Conservation (phyloP, 1,140 invertebrate genomes). For the Drosophila bocki region DNA sequence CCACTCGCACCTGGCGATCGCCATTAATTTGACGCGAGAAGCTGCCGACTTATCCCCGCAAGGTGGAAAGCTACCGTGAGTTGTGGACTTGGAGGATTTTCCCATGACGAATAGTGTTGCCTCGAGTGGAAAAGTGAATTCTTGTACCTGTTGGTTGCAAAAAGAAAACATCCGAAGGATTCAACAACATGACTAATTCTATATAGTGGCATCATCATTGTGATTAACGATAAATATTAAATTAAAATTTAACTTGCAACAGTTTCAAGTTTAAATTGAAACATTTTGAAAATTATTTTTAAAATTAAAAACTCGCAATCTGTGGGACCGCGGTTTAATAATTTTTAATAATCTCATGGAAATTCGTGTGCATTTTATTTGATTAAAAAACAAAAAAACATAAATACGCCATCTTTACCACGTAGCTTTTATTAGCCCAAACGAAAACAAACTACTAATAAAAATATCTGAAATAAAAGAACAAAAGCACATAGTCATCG, state of each 20-base stretch:
- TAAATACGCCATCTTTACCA: slow-evolving; percentile 3
- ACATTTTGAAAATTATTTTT: too few relatives aligned
- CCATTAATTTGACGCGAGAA: slow-evolving; percentile 17
- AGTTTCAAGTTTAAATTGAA: neutral
- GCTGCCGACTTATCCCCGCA: slow-evolving; percentile 17
- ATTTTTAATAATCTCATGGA: neutral
- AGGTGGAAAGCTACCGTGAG: slow-evolving; percentile 30
- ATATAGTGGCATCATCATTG: neutral
- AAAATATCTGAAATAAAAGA: slow-evolving; percentile 26
- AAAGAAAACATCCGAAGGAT: neutral
- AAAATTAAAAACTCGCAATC: too few relatives aligned
- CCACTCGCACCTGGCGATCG: slow-evolving; percentile 2
- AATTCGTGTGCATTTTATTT: slow-evolving; percentile 1
- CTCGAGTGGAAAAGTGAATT: slow-evolving; percentile 10
- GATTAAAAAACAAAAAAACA: neutral
- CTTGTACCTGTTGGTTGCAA: neutral
- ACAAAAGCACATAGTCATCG: slow-evolving; percentile 6
- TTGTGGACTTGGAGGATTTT: slow-evolving; percentile 8
- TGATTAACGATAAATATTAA: neutral
- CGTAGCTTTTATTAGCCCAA: slow-evolving; percentile 19
- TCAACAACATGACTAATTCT: neutral
- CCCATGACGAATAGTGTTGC: slow-evolving; percentile 15
- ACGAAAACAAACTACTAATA: slow-evolving; percentile 31
- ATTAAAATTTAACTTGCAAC: neutral
- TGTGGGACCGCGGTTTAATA: neutral